These are phyloP conservation scores for Linurgus olivaceus DNA, from an alignment of 2,797 vertebrate genomes.

Conservation along the genomic window DNA sequence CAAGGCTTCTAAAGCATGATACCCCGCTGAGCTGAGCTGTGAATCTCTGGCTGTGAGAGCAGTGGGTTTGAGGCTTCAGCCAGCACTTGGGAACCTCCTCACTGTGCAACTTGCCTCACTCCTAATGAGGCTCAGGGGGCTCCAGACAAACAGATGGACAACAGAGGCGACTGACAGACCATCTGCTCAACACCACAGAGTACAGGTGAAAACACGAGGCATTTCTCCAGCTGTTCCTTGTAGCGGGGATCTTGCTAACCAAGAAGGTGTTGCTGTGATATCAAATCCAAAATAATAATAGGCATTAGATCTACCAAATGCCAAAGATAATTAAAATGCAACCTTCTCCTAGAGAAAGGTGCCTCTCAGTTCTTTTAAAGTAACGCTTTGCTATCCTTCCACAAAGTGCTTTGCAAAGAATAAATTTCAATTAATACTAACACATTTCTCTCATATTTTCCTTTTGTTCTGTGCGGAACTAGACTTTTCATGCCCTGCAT, in stretches of 20 bases:
- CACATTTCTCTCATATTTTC: background rate
- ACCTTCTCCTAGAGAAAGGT: background rate
- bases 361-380: background rate
- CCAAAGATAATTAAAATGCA: background rate
- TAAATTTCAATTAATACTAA: background rate
- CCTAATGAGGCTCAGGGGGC: background rate
- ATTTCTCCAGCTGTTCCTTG: background rate
- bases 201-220: background rate
- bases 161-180: background rate
- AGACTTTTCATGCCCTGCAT: background rate
- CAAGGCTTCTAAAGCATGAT: background rate
- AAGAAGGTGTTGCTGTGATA: background rate
- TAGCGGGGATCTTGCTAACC: background rate
- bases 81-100: background rate
- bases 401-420: background rate
- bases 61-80: background rate
- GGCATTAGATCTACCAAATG: background rate
- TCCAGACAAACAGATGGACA: background rate
- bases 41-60: background rate
- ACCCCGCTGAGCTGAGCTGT: background rate
- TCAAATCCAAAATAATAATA: background rate
- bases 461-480: background rate
- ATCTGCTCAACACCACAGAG: background rate
- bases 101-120: background rate
- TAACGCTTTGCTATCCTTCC: background rate